phyloP scores from a whole-genome alignment of 1,140 invertebrate genomes.

The Hermetia illucens region DNA sequence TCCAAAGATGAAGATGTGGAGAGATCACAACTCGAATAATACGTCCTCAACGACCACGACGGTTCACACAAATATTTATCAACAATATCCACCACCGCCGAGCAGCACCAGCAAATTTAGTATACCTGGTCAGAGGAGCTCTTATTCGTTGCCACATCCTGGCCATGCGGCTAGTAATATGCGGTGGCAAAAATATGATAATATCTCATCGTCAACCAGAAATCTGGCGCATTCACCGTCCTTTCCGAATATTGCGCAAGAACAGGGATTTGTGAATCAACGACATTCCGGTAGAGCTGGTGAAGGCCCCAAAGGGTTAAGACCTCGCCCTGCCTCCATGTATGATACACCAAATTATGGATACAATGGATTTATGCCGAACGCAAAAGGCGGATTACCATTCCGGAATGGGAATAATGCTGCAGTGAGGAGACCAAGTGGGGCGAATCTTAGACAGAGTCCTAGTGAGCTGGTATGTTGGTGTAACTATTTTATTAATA shows the following conservation, averaged over 20 bases:
- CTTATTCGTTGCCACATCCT: slow-evolving; percentile 6
- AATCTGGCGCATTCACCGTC: slow-evolving; percentile 2
- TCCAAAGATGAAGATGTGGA: slow-evolving; percentile 3
- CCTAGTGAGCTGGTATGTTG: no score
- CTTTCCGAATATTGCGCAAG: neutral
- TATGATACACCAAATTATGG: slow-evolving; percentile 3
- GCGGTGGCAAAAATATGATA: slow-evolving; percentile 3
- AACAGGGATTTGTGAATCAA: neutral
- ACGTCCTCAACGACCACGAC: neutral
- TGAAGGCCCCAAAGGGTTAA: neutral
- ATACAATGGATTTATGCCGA: no score
- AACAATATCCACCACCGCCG: slow-evolving; percentile 4
- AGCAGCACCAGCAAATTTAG: slow-evolving; percentile 2
- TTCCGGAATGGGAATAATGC: no score
- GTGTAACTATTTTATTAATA: no score
- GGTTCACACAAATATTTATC: neutral
- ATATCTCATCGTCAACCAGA: neutral
- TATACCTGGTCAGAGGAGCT: slow-evolving; percentile 3
- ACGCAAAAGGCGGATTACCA: no score
- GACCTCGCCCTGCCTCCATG: slow-evolving; percentile 4
- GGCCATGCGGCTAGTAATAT: slow-evolving; percentile 4
- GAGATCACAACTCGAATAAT: neutral
- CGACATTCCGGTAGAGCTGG: neutral
- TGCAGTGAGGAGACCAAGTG: no score
- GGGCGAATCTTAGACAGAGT: no score